Evolutionary conservation across 2,113 vertebrate species (phyloP), one percentile per base, ranked within the genome.

Genomic region (Osmerus eperlanus): DNA sequence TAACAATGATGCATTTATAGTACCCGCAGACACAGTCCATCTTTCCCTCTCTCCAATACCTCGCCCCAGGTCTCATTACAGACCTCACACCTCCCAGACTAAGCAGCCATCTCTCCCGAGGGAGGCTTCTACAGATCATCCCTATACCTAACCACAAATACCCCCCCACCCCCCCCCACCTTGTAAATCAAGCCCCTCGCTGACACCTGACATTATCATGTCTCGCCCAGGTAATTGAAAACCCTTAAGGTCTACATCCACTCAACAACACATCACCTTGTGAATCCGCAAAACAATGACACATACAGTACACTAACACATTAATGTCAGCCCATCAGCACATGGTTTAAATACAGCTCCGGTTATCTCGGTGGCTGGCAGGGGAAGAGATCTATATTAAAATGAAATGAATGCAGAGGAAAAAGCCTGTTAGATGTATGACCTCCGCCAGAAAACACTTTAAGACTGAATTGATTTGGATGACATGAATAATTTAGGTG

Each of bases 401-500:
- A 88, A 81, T 84, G 83, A 91, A 81, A 90, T 89, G 80, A 88
- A 85, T 86, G 78, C 72, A 60, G 81, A 81, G 81, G 54, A 21
- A 83, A 79, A 65, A 16, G 51, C 61, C 80, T 81, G 85, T 79
- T 83, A 75, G 84, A 87, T 79, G 84, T 83, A 68, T 78, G 89
- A 84, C 85, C 82, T 60, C 76, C 67, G 71, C 68, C 83, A 76
- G 82, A 60, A 81, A 81, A 83, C 89, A 85, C 82, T 71, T 78
- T 76, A 81, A 85, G 84, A 86, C 86, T 83, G 87, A 87, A 85
- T 76, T 82, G 86, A 89, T 88, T 84, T 83, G 86, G 87, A 89
- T 88, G 87, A 89, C 87, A 91, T 91, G 91, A 92, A 93, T 93
- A 90, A 92, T 93, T 89, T 88, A 93, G 89, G 80, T 68, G 86